These are phyloP conservation scores for Porphyrio hochstetteri DNA, from an alignment of 2,113 vertebrate genomes.

Conservation along the genomic window DNA sequence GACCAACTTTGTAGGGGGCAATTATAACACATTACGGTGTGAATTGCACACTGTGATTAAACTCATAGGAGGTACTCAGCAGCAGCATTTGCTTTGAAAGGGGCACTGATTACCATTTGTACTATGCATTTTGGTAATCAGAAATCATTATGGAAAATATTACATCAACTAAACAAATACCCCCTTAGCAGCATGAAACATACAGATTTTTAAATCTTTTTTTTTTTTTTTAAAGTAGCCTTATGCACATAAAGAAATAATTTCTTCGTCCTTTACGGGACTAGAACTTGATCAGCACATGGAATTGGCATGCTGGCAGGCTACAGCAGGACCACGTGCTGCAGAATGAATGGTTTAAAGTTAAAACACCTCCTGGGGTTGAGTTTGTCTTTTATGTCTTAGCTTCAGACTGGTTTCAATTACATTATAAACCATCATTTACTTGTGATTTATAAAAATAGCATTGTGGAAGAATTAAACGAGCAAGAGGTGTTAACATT, in stretches of 20 bases:
- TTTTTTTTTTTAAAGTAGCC: conserved; percentile 13
- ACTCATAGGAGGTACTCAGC: conserved; percentile 75
- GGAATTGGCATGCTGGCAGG: neutral
- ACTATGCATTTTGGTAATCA: conserved; percentile 78
- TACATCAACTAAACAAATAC: conserved; percentile 72
- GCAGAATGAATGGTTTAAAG: neutral
- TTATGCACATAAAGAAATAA: conserved; percentile 59
- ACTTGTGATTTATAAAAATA: conserved; percentile 49
- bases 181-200: conserved; percentile 64
- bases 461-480: conserved; percentile 54
- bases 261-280: neutral
- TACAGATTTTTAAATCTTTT: neutral
- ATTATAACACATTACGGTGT: conserved; percentile 75
- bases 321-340: neutral
- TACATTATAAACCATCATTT: conserved; percentile 39
- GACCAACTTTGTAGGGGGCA: conserved; percentile 73
- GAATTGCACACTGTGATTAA: conserved; percentile 79
- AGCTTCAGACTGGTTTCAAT: conserved; percentile 44
- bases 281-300: neutral
- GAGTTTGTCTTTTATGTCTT: conserved; percentile 16
- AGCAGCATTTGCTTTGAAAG: conserved; percentile 74
- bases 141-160: conserved; percentile 76
- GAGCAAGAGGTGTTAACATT: conserved; percentile 54
- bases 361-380: neutral
- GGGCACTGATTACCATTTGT: conserved; percentile 77